Evolutionary conservation across 2,797 vertebrate genomes (phyloP), one percentile per base, ranked within the genome.

Genomic region (Muscicapa comitata): DNA sequence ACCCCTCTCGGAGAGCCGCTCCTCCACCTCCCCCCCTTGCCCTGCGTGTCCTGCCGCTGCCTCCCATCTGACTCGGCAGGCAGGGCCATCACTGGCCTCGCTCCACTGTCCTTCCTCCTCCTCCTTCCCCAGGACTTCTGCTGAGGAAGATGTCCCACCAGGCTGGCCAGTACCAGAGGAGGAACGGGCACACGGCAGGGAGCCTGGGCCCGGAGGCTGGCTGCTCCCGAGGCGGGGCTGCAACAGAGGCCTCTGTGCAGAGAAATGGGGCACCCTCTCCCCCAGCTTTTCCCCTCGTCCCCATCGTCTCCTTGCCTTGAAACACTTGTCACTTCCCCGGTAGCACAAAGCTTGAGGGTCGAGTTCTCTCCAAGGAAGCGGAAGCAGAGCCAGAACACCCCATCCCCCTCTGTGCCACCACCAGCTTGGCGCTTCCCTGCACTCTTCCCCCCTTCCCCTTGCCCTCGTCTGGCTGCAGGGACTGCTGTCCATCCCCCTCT

Each of bases 1-100:
- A 90, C 92, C 97, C 96, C 95, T 97, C 85, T 96, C 14, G 94
- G 97, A 98, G 97, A 97, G 95, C 95, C 21, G 80, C 93, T 96
- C 96, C 86, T 94, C 88, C 88, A 15, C 57, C 7, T 90, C 25
- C 58, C 88, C 81, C 28, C 61, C 95, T 94, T 85, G 95, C 47
- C 74, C 88, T 96, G 85, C n/a, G 42, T 35, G 45, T 90, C 96
- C 94, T 97, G 96, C 97, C 80, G 40, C 92, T 90, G 83, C 88
- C 90, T 90, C 95, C 95, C 94, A 95, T 91, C 93, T 58, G 83
- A 67, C 54, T 92, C 15, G 73, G 88, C 93, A 96, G 94, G 96
- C 94, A 95, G 90, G 94, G 90, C 79, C 8, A 0, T 87, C 51
- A 82, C 95, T 90, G 96, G 93, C 88, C 96, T 90, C 55, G 18